Evolutionary conservation across 2,113 vertebrate species (phyloP).

Genomic region (Dascyllus trimaculatus): DNA sequence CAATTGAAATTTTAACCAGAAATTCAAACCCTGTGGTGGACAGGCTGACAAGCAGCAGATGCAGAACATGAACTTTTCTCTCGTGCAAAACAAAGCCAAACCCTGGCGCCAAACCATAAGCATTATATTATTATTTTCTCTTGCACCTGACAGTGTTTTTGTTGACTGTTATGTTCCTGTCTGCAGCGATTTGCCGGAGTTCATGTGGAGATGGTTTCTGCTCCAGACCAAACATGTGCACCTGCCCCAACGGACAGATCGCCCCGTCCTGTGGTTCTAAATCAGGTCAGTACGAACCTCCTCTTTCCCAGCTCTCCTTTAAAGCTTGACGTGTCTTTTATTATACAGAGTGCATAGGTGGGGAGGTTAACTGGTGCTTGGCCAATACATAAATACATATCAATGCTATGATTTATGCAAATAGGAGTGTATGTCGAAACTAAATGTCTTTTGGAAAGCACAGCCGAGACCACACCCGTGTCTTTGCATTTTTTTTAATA

Average conservation of each 20-base stretch:
- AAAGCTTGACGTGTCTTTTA: slow-evolving; percentile 2
- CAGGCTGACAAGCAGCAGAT: slow-evolving; percentile 47
- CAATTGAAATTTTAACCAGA: slow-evolving; percentile 41
- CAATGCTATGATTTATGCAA: slow-evolving; percentile 45
- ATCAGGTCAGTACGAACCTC: slow-evolving; percentile 86
- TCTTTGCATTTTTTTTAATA: slow-evolving; percentile 17
- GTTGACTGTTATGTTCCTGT: slow-evolving; percentile 60
- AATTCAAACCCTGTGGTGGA: slow-evolving; percentile 36
- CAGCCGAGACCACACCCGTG: slow-evolving; percentile 15
- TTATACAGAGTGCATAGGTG: slow-evolving; percentile 17
- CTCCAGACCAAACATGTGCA: slow-evolving; percentile 99
- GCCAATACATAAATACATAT: slow-evolving; percentile 40
- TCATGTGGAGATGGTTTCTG: slow-evolving; percentile 99
- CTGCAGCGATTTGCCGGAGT: slow-evolving; percentile 96
- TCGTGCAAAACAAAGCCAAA: slow-evolving; percentile 24
- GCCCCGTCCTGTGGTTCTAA: slow-evolving; percentile 96
- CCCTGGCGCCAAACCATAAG: slow-evolving; percentile 8
- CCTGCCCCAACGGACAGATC: slow-evolving; percentile 95
- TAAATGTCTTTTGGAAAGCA: slow-evolving; percentile 21
- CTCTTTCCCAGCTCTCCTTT: slow-evolving; percentile 18
- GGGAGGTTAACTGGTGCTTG: slow-evolving; percentile 3
- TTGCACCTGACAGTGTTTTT: slow-evolving; percentile 37
- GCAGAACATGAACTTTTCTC: slow-evolving; percentile 37
- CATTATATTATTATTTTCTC: background rate
- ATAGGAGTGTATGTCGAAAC: slow-evolving; percentile 34